These are phyloP conservation scores for Siniperca undulata DNA, from an alignment of 2,797 vertebrate species.

Conservation along the genomic window DNA sequence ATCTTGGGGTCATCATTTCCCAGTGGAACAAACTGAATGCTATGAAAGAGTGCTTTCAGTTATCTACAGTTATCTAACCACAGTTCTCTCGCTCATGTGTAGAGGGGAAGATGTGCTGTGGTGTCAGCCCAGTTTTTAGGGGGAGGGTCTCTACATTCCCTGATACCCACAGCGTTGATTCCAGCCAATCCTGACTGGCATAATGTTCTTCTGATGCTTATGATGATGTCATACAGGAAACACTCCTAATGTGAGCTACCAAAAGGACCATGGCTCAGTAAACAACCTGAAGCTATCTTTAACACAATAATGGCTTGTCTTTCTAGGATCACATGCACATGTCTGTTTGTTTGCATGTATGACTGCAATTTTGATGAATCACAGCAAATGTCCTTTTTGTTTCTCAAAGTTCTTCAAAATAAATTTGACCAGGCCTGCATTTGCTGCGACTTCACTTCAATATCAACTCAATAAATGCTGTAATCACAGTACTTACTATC, in stretches of 20 bases:
- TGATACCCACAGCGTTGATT: background rate
- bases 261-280: background rate
- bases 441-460: conserved; percentile 7
- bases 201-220: background rate
- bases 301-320: background rate
- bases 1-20: background rate
- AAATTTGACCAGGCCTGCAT: background rate
- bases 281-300: background rate
- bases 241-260: background rate
- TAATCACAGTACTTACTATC: conserved; percentile 22
- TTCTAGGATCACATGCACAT: background rate
- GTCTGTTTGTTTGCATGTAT: background rate
- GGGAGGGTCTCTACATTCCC: background rate
- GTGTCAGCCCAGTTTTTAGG: background rate
- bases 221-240: background rate
- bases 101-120: background rate
- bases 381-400: background rate
- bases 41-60: background rate
- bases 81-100: background rate
- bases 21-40: background rate
- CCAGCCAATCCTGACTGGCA: background rate
- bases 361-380: background rate
- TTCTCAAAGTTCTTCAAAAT: background rate
- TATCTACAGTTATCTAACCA: background rate
- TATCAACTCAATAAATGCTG: conserved; percentile 10